Evolutionary conservation across 2,888 invertebrate species (phyloP).

Genomic region (Busseola fusca): DNA sequence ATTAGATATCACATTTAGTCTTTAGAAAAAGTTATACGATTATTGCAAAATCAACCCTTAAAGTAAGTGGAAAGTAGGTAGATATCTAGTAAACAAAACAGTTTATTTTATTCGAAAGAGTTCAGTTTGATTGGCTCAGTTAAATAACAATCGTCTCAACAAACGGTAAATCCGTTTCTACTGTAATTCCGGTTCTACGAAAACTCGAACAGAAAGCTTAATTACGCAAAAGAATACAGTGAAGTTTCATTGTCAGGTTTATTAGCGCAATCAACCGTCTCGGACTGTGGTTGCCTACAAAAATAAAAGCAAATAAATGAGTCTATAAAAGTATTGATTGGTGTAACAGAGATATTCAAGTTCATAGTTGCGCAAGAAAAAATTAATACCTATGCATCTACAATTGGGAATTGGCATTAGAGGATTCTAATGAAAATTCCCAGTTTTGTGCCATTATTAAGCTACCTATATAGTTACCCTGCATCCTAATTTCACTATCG

Average conservation of each 20-base stretch:
- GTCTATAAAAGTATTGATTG: neutral
- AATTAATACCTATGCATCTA: neutral
- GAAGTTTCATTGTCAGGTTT: conserved; percentile 25
- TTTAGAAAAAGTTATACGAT: neutral
- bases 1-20: neutral
- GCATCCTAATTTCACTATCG: too few relatives aligned
- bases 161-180: conserved; percentile 43
- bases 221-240: conserved; percentile 32
- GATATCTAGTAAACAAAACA: neutral
- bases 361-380: neutral
- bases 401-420: neutral
- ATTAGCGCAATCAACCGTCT: conserved; percentile 27
- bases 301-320: neutral
- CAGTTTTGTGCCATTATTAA: neutral
- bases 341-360: neutral
- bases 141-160: conserved; percentile 32
- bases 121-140: conserved; percentile 22
- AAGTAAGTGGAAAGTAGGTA: neutral
- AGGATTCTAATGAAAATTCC: neutral
- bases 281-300: neutral
- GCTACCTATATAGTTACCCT: neutral
- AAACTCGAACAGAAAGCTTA: conserved; percentile 35
- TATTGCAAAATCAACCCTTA: neutral
- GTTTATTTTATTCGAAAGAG: conserved; percentile 7
- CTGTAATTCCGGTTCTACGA: conserved; percentile 32